Conservation (phyloP, 2,888 invertebrate species). For the Flabesymbios commensalis region DNA sequence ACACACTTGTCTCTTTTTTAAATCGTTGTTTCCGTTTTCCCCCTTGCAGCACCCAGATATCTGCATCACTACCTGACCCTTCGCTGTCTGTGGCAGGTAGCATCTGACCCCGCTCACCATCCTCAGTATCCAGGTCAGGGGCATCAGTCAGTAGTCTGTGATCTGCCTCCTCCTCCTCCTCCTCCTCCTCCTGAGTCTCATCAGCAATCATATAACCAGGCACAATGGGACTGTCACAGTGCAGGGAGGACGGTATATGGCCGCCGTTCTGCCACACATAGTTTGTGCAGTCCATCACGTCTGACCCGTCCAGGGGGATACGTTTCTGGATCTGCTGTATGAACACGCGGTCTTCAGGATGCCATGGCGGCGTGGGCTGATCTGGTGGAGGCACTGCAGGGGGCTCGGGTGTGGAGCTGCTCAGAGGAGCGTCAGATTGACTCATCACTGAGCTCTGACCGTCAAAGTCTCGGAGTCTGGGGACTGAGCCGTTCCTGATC, state of each 20-base stretch:
- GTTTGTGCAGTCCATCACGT: too few species aligned
- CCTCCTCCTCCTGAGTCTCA: too few species aligned
- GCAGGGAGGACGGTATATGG: too few species aligned
- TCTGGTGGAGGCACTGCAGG: background rate
- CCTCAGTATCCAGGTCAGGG: too few species aligned
- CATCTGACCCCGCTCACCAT: too few species aligned
- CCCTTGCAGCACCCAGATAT: background rate
- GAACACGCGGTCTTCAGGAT: background rate
- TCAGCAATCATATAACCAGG: too few species aligned
- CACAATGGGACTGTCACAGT: too few species aligned
- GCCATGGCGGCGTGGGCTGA: background rate
- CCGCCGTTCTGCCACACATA: too few species aligned
- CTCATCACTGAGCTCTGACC: constrained; percentile 44
- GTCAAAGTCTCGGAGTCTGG: constrained; percentile 44
- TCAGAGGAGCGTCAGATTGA: background rate
- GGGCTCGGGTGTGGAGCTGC: background rate
- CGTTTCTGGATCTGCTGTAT: too few species aligned
- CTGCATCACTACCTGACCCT: background rate
- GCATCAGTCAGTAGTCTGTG: too few species aligned
- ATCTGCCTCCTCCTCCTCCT: too few species aligned
- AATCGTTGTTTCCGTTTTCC: background rate
- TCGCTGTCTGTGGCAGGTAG: background rate
- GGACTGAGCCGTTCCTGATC: constrained; percentile 36
- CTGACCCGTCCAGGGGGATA: too few species aligned
- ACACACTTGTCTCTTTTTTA: constrained; percentile 3